Conservation (phyloP, 2,888 invertebrate genomes). For the Altica lythri region DNA sequence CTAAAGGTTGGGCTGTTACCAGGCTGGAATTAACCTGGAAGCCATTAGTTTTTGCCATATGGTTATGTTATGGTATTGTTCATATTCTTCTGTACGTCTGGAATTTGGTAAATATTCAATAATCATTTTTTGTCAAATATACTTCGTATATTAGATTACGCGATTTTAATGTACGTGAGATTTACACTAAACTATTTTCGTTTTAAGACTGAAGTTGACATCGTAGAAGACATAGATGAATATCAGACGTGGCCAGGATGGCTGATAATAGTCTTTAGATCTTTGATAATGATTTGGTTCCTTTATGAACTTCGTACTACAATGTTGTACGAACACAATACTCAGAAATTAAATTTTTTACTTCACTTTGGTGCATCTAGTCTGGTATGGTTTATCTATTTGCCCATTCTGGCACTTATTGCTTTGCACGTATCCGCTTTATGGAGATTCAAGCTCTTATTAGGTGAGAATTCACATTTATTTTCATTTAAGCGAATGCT, state of each 20-base stretch:
- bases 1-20: constrained; percentile 97
- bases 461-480: constrained; percentile 79
- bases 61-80: constrained; percentile 89
- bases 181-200: not conserved
- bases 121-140: not conserved
- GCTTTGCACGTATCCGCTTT: constrained; percentile 91
- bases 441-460: constrained; percentile 92
- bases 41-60: constrained; percentile 81
- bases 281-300: constrained; percentile 89
- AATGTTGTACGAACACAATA: constrained; percentile 80
- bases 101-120: constrained; percentile 81
- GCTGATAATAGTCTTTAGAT: constrained; percentile 85
- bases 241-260: constrained; percentile 98
- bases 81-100: constrained; percentile 93
- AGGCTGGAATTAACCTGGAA: constrained; percentile 87
- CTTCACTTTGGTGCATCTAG: constrained; percentile 97
- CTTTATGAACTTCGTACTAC: constrained; percentile 75
- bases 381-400: constrained; percentile 97
- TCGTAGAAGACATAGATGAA: constrained; percentile 94
- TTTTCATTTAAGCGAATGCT: too few relatives aligned
- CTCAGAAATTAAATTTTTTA: constrained; percentile 87
- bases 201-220: constrained; percentile 89
- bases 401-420: constrained; percentile 92
- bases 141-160: not conserved
- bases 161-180: not conserved